Evolutionary conservation across 2,888 invertebrate genomes (phyloP), one percentile per base, ranked within the genome.

Genomic region (Camponotus fellah): DNA sequence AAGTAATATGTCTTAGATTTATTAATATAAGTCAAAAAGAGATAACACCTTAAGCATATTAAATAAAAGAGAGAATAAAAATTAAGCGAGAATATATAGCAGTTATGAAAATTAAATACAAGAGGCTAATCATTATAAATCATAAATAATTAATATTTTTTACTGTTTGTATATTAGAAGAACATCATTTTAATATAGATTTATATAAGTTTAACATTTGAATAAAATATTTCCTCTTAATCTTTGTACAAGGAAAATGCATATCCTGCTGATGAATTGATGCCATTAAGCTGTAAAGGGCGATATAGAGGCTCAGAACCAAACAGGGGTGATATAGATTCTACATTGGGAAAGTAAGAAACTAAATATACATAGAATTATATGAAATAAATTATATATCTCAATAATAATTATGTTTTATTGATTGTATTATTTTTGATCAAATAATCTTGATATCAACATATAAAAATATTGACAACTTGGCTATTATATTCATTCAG

Each of bases 181-280:
- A 49, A 43, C 17, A 10, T 34, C n/a, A 12, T 46, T 60, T 40
- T 32, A 76, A 65, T 43, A 10, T 10, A 72, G n/a, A 21, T 8
- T n/a, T 6, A 53, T 53, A 32, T 65, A 10, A 64, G 4, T 12
- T 9, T 5, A 58, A 56, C 37, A 32, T 2, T 21, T 37, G 9
- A 72, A 60, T 8, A 53, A 40, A 58, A 32, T 76, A n/a, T 21
- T 68, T 46, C 21, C 4, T 66, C 46, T 49, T 49, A 62, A 12
- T 85, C 1, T 87, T 62, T 92, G 0, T 53, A 92, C 21, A 86
- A 95, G 96, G 95, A 98, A 92, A 97, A 99, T 96, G 99, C 99
- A 17, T 99, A 98, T 95, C 99, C 99, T 76, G 99, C 99, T 26
- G 99, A 99, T 95, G 99, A 99, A 95, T 95, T 99, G 89, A 99